phyloP scores from a whole-genome alignment of 2,797 vertebrate species.

The Leucoraja ocellata region DNA sequence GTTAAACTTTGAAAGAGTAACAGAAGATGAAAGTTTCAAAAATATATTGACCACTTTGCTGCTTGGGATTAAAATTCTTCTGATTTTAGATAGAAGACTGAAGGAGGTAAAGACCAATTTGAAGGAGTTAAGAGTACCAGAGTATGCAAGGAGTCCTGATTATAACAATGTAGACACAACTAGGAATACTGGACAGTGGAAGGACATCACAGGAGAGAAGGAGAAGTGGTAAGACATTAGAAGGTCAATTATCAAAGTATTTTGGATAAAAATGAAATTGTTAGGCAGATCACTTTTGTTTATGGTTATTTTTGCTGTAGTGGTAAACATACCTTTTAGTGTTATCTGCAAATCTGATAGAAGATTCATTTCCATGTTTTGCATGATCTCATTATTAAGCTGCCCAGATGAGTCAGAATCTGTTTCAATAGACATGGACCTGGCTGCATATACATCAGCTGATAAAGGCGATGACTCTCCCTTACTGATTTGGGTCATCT shows the following conservation, averaged over 20 bases:
- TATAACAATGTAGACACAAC: not conserved
- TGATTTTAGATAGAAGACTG: not conserved
- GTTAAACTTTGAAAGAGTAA: not conserved
- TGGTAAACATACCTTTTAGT: slow-evolving; percentile 49
- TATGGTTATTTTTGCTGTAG: slow-evolving; percentile 39
- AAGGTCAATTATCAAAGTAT: not conserved
- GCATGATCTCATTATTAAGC: not conserved
- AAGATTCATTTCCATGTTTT: slow-evolving; percentile 45
- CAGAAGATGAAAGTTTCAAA: not conserved
- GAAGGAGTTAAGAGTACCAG: not conserved
- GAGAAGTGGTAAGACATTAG: not conserved
- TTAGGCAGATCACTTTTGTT: not conserved
- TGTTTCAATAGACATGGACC: not conserved
- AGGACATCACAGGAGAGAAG: not conserved
- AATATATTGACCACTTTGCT: not conserved
- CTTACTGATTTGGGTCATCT: slow-evolving; percentile 47
- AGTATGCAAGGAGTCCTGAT: not conserved
- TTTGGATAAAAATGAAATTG: not conserved
- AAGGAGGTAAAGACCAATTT: not conserved
- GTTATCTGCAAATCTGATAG: slow-evolving; percentile 45
- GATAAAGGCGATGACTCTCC: slow-evolving; percentile 49
- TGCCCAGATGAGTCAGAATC: not conserved
- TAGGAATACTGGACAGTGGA: not conserved
- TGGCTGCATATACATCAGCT: slow-evolving; percentile 44
- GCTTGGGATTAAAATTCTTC: not conserved